phyloP scores from a whole-genome alignment of 2,797 vertebrate genomes.

The Babyrousa celebensis region DNA sequence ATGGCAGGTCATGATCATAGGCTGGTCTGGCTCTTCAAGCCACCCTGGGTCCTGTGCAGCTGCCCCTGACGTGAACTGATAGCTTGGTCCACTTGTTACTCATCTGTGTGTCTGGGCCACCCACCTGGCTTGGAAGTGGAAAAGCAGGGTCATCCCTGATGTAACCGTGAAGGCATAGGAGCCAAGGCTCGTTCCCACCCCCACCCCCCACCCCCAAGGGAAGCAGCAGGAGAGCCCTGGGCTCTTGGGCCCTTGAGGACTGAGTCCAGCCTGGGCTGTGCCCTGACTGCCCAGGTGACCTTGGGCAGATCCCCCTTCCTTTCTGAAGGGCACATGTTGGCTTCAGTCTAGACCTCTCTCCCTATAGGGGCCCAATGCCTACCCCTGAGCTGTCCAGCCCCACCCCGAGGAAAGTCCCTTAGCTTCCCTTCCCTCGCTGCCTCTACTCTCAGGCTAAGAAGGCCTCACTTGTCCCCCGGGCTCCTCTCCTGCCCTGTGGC shows the following conservation, averaged over 20 bases:
- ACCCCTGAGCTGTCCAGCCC: neutral
- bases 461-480: neutral
- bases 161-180: neutral
- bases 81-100: no score
- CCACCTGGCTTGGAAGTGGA: neutral
- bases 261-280: neutral
- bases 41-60: neutral
- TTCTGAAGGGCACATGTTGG: neutral
- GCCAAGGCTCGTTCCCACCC: neutral
- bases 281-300: neutral
- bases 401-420: neutral
- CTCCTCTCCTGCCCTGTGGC: neutral
- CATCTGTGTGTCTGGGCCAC: neutral
- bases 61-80: neutral
- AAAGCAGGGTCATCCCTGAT: neutral
- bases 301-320: neutral
- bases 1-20: neutral
- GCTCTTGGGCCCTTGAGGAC: neutral
- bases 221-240: neutral
- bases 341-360: neutral
- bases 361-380: neutral
- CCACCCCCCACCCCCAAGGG: neutral
- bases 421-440: accelerated
- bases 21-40: neutral
- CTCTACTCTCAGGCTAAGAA: neutral